Conservation (phyloP, 2,888 invertebrate species). For the Eustalomyia histrio region DNA sequence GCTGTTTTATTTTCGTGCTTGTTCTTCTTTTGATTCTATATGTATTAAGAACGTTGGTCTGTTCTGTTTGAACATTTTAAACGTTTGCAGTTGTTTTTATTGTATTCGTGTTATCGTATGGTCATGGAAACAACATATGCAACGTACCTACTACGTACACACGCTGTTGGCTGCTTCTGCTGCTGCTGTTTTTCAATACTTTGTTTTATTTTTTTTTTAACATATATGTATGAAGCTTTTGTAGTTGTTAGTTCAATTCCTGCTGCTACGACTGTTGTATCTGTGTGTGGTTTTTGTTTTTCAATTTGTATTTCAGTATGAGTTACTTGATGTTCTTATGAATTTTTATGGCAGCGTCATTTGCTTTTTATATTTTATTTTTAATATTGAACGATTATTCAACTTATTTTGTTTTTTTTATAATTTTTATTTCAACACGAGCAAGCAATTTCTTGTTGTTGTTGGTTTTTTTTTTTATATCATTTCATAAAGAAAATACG, state of each 20-base stretch:
- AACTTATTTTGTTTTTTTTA: slow-evolving; percentile 10
- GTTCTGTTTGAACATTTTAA: not conserved
- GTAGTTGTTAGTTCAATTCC: not conserved
- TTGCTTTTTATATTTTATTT: not conserved
- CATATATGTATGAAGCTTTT: not conserved
- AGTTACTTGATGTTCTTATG: slow-evolving; percentile 26
- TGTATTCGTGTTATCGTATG: not conserved
- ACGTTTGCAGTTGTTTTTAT: slow-evolving; percentile 21
- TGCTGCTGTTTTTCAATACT: slow-evolving; percentile 2
- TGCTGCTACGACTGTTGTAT: not conserved
- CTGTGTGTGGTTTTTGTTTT: not conserved
- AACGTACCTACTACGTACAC: not conserved
- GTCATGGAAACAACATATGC: slow-evolving; percentile 7
- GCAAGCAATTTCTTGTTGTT: slow-evolving; percentile 28
- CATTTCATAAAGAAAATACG: not conserved
- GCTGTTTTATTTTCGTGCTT: slow-evolving; percentile 53
- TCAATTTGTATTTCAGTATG: slow-evolving; percentile 9
- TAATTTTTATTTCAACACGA: slow-evolving; percentile 38
- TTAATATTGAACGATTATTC: slow-evolving; percentile 21
- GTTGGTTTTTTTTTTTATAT: not conserved
- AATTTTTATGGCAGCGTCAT: slow-evolving; percentile 16
- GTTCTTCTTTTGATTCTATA: not conserved
- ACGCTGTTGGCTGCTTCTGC: slow-evolving; percentile 1
- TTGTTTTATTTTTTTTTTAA: not conserved
- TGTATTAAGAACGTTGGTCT: slow-evolving; percentile 30